Percentiles rank a stretch among this genome's conserved stretches.
Conservation (phyloP, 2,113 vertebrate genomes). For the Monarcha castaneiventris region DNA sequence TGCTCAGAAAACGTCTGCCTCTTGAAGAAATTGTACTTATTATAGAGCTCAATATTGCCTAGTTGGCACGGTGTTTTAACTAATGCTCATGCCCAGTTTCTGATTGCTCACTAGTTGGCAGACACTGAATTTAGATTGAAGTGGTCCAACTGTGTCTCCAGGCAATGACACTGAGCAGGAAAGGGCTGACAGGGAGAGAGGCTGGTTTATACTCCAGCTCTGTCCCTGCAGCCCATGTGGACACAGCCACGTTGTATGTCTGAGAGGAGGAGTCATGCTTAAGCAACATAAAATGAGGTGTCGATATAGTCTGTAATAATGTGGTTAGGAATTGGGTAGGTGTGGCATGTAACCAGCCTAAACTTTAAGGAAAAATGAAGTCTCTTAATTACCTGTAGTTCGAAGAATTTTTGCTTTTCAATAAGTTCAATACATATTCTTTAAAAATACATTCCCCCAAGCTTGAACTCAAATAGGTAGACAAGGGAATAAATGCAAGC, state of each 20-base stretch:
- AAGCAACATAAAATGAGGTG: fast-evolving
- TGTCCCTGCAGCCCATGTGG: fast-evolving
- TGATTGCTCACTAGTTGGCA: neutral
- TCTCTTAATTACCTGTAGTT: neutral
- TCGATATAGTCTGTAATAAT: neutral
- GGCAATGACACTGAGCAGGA: neutral
- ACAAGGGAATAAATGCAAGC: neutral
- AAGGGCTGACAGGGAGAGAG: neutral
- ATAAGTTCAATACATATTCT: neutral
- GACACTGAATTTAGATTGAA: neutral
- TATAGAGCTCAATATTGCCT: neutral
- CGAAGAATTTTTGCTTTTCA: neutral
- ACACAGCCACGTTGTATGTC: fast-evolving
- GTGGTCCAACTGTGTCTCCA: neutral
- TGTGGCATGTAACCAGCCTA: neutral
- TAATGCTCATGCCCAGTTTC: neutral
- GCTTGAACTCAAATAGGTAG: neutral
- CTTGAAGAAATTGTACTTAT: neutral
- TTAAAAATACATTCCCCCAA: neutral
- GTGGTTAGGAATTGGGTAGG: neutral
- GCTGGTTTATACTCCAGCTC: neutral
- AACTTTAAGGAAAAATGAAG: neutral
- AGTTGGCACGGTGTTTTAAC: neutral
- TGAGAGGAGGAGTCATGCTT: neutral
- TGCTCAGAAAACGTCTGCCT: neutral